Percentiles rank a stretch among this genome's conserved stretches.
Evolutionary conservation across 1,140 invertebrate species (phyloP).

Genomic region (Cydia amplana): DNA sequence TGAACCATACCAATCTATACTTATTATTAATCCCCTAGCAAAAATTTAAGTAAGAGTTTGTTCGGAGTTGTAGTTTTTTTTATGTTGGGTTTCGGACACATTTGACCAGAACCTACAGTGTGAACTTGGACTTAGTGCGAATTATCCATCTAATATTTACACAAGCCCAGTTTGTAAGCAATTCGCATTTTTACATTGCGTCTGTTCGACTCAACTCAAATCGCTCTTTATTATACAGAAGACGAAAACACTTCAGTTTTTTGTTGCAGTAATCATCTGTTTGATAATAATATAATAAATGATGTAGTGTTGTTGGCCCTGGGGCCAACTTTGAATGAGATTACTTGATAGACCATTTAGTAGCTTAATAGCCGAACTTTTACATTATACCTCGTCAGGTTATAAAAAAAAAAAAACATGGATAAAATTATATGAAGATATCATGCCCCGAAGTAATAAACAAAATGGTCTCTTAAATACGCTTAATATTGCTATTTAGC

Average conservation of each 20-base stretch:
- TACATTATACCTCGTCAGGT: not conserved
- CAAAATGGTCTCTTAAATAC: too few species aligned
- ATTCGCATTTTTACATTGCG: not conserved
- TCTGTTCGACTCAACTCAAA: not conserved
- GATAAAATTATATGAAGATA: too few species aligned
- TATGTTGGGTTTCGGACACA: not conserved
- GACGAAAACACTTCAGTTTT: constrained; percentile 3
- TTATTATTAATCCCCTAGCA: not conserved
- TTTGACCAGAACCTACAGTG: not conserved
- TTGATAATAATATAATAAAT: constrained; percentile 1
- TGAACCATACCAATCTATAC: too few species aligned
- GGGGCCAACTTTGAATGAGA: not conserved
- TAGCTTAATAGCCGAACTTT: constrained; percentile 6
- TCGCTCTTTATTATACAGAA: constrained; percentile 22
- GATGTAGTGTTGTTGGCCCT: constrained; percentile 12
- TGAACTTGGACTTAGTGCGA: not conserved
- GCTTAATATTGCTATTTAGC: too few species aligned
- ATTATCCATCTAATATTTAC: not conserved
- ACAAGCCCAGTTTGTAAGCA: not conserved
- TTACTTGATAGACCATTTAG: not conserved
- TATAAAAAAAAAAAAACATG: too few species aligned
- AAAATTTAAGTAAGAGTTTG: not conserved
- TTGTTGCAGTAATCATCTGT: not conserved
- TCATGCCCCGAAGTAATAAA: too few species aligned
- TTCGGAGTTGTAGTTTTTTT: not conserved